A percentile compares a stretch with the other conserved stretches of the same genome.
Conservation (phyloP, 35 echinoderm and acorn worm genomes). For the Ophiothrix spiculata region DNA sequence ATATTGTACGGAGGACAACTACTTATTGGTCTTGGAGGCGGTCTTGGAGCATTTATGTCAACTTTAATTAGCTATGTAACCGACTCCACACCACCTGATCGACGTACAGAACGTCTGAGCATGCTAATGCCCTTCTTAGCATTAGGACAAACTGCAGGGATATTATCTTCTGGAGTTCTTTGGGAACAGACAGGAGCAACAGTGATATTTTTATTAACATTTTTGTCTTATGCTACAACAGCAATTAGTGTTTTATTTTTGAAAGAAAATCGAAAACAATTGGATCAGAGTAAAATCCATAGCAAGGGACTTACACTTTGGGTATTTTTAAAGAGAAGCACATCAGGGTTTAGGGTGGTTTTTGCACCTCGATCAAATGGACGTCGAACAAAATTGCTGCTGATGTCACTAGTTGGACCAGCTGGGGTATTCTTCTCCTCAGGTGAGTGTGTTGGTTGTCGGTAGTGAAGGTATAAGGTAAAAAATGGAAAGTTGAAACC, state of each 20-base stretch:
- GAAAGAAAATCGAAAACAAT: neutral
- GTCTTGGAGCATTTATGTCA: conserved; percentile 65
- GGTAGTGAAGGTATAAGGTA: too few species aligned
- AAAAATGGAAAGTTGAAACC: too few species aligned
- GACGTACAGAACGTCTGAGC: conserved; percentile 64
- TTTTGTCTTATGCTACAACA: neutral
- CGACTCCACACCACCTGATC: conserved; percentile 60
- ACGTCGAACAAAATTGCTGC: neutral
- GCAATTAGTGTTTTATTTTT: neutral
- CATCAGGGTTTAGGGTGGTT: neutral
- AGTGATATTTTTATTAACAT: neutral
- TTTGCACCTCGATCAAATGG: neutral
- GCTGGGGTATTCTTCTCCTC: neutral
- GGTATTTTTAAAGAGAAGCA: neutral
- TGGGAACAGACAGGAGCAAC: conserved; percentile 27
- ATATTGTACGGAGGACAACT: conserved; percentile 35
- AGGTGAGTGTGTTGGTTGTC: too few species aligned
- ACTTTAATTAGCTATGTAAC: conserved; percentile 70
- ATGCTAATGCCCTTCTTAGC: conserved; percentile 64
- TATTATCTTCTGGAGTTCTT: conserved; percentile 55
- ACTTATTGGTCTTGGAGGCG: conserved; percentile 59
- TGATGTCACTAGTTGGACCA: neutral
- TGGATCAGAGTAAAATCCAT: neutral
- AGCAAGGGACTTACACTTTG: neutral
- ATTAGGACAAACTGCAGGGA: conserved; percentile 63